Conservation (phyloP, 2,113 vertebrate species). For the Anhinga rufa region DNA sequence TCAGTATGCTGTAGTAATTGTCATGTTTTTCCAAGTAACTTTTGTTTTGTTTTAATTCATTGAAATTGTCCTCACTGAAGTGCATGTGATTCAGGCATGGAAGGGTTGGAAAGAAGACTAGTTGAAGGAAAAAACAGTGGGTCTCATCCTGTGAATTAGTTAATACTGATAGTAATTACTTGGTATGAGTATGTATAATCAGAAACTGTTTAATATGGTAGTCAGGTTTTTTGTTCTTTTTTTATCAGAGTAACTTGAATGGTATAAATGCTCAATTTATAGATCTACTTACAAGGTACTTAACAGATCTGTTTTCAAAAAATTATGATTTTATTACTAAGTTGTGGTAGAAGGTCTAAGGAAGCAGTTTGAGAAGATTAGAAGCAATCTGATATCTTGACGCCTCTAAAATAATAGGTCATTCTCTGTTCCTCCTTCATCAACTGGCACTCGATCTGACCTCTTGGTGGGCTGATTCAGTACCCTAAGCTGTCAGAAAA, state of each 20-base stretch:
- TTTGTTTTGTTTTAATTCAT: background rate
- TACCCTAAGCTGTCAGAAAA: background rate
- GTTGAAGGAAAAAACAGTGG: background rate
- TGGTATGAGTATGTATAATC: background rate
- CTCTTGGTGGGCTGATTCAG: background rate
- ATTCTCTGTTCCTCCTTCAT: background rate
- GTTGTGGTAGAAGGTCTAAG: background rate
- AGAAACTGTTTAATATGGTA: background rate
- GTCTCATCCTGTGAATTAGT: background rate
- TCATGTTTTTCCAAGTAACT: background rate
- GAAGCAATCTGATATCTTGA: background rate
- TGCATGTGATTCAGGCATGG: background rate
- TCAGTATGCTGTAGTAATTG: background rate
- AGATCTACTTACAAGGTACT: background rate
- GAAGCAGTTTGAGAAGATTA: background rate
- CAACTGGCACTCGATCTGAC: background rate
- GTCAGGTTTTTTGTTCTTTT: background rate
- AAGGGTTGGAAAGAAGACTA: background rate
- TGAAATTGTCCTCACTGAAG: background rate
- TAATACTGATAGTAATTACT: background rate
- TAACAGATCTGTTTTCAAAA: accelerated
- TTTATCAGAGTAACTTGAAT: background rate
- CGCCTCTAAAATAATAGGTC: background rate
- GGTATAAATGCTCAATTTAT: background rate
- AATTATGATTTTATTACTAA: background rate